Base-by-base conservation (phyloP, 2,888 invertebrate species). In the Pteria penguin region DNA sequence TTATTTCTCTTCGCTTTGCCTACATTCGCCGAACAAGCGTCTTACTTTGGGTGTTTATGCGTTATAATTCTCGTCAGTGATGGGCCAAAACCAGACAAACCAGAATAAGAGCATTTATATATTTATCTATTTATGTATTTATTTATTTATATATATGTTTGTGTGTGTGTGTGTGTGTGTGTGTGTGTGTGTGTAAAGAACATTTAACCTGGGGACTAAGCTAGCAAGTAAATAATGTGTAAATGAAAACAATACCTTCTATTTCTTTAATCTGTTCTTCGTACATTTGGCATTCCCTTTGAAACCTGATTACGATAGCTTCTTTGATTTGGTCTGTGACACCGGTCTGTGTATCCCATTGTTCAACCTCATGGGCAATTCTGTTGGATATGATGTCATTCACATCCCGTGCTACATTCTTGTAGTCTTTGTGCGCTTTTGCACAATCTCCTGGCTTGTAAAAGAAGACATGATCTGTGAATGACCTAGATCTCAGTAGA, bases 231-330 rank as follows among this genome's bases (percentile, higher is more conserved):
- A n/a, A n/a, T n/a, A n/a, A n/a, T n/a, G n/a, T 45, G 18, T 45
- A 18, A 45, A 45, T 8, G 45, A 45, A 33, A 2, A 27, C 11
- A 77, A 33, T 71, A 86, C 90, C 86, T 84, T 90, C 89, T 31
- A 89, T 78, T 68, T 86, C 82, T 24, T 83, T 82, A 22, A 89
- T 83, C 74, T 90, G 89, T 68, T 86, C 85, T 54, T 89, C 89
- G 83, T 89, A 85, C 18, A 89, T 81, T 29, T 87, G 86, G 33
- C 88, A 89, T 66, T 89, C 87, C 36, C 82, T 66, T 61, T 89
- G 85, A 78, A 89, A 89, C 24, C 83, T 84, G 14, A 84, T 82
- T 14, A 90, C 68, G 32, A 87, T 86, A 24, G 82, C 83, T 1
- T 79, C 74, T 65, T 83, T 86, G 14, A 88, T 81, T 11, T 74